Conservation (phyloP, 2,113 vertebrate genomes). For the Bungarus multicinctus region DNA sequence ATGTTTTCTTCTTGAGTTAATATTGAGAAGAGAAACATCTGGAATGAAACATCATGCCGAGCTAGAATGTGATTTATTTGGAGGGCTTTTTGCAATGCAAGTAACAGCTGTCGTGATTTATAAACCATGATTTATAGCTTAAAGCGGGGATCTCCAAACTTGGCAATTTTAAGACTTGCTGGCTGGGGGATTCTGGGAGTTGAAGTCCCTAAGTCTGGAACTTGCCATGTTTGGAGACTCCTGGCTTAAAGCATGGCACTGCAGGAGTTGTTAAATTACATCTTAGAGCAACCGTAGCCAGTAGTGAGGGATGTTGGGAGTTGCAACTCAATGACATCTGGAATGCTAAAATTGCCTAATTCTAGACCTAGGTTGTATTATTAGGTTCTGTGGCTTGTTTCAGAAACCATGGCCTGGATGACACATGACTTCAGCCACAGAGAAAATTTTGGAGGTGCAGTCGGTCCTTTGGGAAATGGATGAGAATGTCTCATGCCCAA, state of each 20-base stretch:
- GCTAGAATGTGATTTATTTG: neutral
- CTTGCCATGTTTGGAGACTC: neutral
- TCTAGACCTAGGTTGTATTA: neutral
- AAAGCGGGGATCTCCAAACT: neutral
- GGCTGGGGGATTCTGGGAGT: neutral
- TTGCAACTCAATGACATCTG: neutral
- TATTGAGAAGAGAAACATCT: neutral
- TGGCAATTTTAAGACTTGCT: neutral
- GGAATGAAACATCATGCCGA: neutral
- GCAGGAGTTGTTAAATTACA: neutral
- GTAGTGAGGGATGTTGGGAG: neutral
- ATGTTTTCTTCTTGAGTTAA: neutral
- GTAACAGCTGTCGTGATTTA: neutral
- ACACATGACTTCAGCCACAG: neutral
- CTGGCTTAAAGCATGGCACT: neutral
- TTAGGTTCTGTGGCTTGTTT: neutral
- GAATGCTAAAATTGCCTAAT: neutral
- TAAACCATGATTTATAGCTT: neutral
- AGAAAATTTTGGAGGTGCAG: neutral
- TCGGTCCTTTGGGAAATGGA: neutral
- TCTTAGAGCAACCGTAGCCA: neutral
- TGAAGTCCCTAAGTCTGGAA: neutral
- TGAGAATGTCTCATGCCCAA: neutral
- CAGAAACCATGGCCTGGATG: neutral
- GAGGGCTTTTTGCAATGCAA: neutral